Evolutionary conservation across 2,888 invertebrate genomes (phyloP), one percentile per base, ranked within the genome.

Genomic region (Hyalella azteca): DNA sequence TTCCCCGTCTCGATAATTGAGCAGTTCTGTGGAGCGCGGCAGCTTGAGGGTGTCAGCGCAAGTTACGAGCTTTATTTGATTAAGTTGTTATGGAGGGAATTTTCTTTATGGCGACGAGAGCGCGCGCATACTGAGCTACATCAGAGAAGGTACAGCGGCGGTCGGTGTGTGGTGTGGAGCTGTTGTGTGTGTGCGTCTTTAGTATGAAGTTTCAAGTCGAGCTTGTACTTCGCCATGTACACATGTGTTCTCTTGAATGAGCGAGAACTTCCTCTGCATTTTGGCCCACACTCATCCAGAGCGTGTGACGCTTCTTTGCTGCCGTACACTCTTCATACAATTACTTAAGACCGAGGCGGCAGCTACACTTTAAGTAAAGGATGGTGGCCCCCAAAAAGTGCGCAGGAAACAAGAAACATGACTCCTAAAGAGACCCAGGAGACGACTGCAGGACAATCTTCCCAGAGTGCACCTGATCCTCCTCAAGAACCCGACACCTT

Each of bases 401-500:
- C 39, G 36, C 66, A 66, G 66, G 66, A 66, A 66, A 66, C 66
- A 66, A 66, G 66, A 66, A 66, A 66, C 66, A 66, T 66, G 66
- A 66, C 66, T 66, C 66, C 66, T 66, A 66, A 66, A 66, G 66
- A 66, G 66, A 66, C 66, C 66, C 66, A 66, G 36, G 66, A 66
- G 66, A 66, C 66, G 66, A 66, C 66, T 66, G 66, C 66, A 66
- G 66, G 66, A 66, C 66, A 66, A 66, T 66, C 66, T 66, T 66
- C 66, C 66, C 66, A 66, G 66, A 66, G 66, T 66, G 66, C 66
- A 66, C 66, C 66, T 66, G 66, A 66, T 66, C 66, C 66, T 66
- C 66, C 36, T 66, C 66, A 66, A 66, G 66, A 66, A 66, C 66
- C 66, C 66, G 66, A 66, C 66, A 66, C 66, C 66, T 66, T 66